Evolutionary conservation across 2,888 invertebrate genomes (phyloP), one percentile per base, ranked within the genome.

Genomic region (Napeogenes sylphis): DNA sequence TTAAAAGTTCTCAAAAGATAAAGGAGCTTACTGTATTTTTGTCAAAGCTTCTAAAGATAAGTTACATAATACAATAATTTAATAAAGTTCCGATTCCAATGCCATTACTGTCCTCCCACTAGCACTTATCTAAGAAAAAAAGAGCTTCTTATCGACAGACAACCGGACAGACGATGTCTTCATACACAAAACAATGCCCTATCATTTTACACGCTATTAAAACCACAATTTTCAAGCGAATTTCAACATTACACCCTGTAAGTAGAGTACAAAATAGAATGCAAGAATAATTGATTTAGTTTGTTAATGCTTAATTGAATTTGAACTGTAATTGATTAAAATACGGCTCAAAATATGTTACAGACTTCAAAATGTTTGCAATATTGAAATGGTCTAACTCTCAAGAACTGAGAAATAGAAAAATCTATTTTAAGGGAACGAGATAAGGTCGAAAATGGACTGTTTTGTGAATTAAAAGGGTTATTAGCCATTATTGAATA

Each of bases 401-500:
- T 60, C 45, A 42, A 42, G 3, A 10, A 42, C 3, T 10, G 0
- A 10, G 10, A 10, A 30, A 51, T 30, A 30, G 51, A 51, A 51
- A 30, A 21, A 51, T 51, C 4, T 2, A 51, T 30, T 30, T 10
- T 12, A n/a, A 10, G 6, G 1, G 3, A 3, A 30, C 4, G 30
- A 8, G 2, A 30, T 5, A 1, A 2, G 0, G 0, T 58, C 71
- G 71, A 58, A 59, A 71, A 73, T 65, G 2, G n/a, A 59, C 68
- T 75, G 78, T 3, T 21, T 42, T 45, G 59, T 42, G 4, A 5
- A 35, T 45, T 45, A 45, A 65, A 69, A 78, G 80, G 78, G 74
- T 77, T 85, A 88, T 83, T 84, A 84, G 87, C 85, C 85, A 80
- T 84, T 84, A 85, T 84, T 84, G 84, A 86, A 83, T 85, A 83